Conservation (phyloP, 2,888 invertebrate species). For the Hypomecis atomaria region DNA sequence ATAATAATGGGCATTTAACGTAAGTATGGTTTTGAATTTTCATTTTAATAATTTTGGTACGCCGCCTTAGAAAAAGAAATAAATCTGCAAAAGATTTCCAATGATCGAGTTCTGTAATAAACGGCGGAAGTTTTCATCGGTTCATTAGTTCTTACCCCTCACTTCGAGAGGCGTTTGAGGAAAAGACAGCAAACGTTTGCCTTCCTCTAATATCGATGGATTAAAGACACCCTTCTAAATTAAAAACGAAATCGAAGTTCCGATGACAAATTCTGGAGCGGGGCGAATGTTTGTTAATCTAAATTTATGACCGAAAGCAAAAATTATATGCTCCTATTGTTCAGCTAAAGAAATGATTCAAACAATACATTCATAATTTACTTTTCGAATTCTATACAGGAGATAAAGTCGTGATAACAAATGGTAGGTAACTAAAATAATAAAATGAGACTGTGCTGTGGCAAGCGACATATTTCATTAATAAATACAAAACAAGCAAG, state of each 20-base stretch:
- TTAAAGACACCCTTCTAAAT: slow-evolving; percentile 77
- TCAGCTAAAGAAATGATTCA: slow-evolving; percentile 71
- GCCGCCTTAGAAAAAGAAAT: slow-evolving; percentile 11
- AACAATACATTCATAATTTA: slow-evolving; percentile 83
- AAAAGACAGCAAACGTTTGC: slow-evolving; percentile 69
- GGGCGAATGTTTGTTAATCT: slow-evolving; percentile 66
- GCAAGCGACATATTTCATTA: slow-evolving; percentile 84
- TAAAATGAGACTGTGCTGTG: slow-evolving; percentile 76
- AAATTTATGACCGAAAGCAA: slow-evolving; percentile 75
- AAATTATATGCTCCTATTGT: slow-evolving; percentile 80
- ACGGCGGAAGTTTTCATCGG: slow-evolving; percentile 58
- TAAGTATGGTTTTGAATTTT: too few relatives aligned
- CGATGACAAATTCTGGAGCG: slow-evolving; percentile 42
- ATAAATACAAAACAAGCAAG: slow-evolving; percentile 82
- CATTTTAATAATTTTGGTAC: background rate
- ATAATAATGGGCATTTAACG: too few relatives aligned
- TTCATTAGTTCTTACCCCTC: slow-evolving; percentile 71
- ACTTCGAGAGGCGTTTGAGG: slow-evolving; percentile 54
- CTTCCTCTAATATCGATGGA: slow-evolving; percentile 75
- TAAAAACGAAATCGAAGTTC: slow-evolving; percentile 71
- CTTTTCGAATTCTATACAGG: slow-evolving; percentile 77
- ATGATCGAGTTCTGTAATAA: slow-evolving; percentile 50
- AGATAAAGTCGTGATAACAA: slow-evolving; percentile 85
- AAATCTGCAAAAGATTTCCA: slow-evolving; percentile 40
- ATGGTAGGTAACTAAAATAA: slow-evolving; percentile 84